Evolutionary conservation across 2,797 vertebrate species (phyloP), one percentile per base, ranked within the genome.

Genomic region (Cacajao melanocephalus): DNA sequence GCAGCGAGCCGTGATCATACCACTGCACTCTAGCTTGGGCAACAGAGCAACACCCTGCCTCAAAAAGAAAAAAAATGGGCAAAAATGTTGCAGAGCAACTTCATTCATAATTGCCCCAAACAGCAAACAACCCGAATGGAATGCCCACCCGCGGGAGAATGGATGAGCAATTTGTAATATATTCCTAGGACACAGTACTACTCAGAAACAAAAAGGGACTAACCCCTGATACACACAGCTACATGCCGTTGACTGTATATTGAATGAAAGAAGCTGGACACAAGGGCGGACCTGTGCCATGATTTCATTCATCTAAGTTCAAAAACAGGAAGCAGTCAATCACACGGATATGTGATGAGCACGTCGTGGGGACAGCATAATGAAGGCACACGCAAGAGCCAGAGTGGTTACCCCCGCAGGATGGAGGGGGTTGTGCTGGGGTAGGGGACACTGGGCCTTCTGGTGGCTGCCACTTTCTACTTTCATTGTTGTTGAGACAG

Each of bases 241-340:
- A 10, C 48, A 15, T 24, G 15, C 5, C 39, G 52, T 5, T 15
- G 92, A 28, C 19, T 5, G 7, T 88, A 1, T 57, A 17, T 33
- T 57, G 36, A 33, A 67, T 48, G 57, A 36, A 48, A 76, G 57
- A 82, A 76, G 19, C 46, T 19, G 41, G 67, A 14, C 6, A 1
- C 8, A 1, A 67, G 30, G 28, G 48, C 1, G 10, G 15, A 33
- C n/a, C 5, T 13, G 7, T 0, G n/a, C 67, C 36, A 1, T 3
- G 41, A 39, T 72, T 90, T 50, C 50, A 1, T 52, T 86, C 30
- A 36, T 19, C 0, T 3, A 50, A 24, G 20, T 58, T 58, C 67
- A 26, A 28, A 64, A 8, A 9, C 26, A 41, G 67, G 80, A 44
- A 82, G 8, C 24, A 1, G 4, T 24, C 55, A 28, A 10, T 78